Evolutionary conservation across 1,140 invertebrate species (phyloP).

Genomic region (Drosophila ficusphila): DNA sequence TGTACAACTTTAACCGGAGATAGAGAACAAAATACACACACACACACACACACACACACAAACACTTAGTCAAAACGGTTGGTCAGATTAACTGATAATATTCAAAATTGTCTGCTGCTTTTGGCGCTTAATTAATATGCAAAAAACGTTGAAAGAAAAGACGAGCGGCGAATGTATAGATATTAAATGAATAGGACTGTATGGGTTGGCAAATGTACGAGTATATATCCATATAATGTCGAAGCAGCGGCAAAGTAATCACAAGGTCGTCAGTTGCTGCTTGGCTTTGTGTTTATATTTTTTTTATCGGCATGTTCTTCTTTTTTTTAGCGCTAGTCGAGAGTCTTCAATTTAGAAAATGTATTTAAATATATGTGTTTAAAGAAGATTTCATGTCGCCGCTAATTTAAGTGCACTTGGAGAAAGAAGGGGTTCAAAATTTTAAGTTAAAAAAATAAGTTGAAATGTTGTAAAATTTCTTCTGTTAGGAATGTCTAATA

Average conservation of each 20-base stretch:
- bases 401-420: slow-evolving; percentile 10
- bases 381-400: slow-evolving; percentile 13
- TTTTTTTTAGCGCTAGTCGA: not conserved
- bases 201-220: slow-evolving; percentile 14
- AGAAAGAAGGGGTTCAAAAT: not conserved
- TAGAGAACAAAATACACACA: slow-evolving; percentile 7
- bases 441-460: not conserved
- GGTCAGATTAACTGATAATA: slow-evolving; percentile 76
- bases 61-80: slow-evolving; percentile 31
- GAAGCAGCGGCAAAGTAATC: slow-evolving; percentile 72
- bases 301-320: slow-evolving; percentile 25
- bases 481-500: too few relatives aligned
- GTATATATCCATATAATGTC: slow-evolving; percentile 39
- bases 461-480: too few relatives aligned
- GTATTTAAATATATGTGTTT: slow-evolving; percentile 20
- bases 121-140: slow-evolving; percentile 83
- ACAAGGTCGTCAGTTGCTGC: slow-evolving; percentile 63
- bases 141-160: slow-evolving; percentile 77
- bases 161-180: slow-evolving; percentile 44
- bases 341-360: slow-evolving; percentile 39
- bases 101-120: slow-evolving; percentile 75
- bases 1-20: slow-evolving; percentile 37
- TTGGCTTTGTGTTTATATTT: slow-evolving; percentile 30
- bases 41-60: not conserved
- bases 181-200: slow-evolving; percentile 10